These are phyloP conservation scores for Ardeotis arabs DNA, from an alignment of 2,113 vertebrate species.

Conservation along the genomic window DNA sequence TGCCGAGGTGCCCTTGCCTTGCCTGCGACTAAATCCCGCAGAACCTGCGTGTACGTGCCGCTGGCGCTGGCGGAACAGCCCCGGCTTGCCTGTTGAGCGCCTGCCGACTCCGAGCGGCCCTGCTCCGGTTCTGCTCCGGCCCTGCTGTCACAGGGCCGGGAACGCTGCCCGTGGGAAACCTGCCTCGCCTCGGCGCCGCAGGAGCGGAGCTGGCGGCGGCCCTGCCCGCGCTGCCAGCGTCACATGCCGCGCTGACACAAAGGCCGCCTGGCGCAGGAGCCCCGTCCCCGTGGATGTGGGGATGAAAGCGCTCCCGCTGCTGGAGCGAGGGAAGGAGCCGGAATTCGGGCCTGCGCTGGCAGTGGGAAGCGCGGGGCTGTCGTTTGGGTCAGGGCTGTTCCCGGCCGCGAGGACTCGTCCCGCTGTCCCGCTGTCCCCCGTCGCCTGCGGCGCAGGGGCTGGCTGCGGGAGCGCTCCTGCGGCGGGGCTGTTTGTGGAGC, in stretches of 20 bases:
- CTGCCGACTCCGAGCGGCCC: neutral
- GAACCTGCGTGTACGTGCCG: accelerated
- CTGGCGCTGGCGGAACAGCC: accelerated
- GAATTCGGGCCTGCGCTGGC: neutral
- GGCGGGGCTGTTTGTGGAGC: neutral
- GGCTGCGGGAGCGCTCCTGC: neutral
- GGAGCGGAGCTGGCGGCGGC: neutral
- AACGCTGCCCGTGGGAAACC: conserved; percentile 40
- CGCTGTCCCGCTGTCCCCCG: accelerated
- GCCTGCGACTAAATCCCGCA: accelerated
- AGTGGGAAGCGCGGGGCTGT: accelerated
- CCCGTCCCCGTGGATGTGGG: neutral
- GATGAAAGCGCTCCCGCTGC: neutral
- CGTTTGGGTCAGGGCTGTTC: neutral
- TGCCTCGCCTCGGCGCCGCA: neutral
- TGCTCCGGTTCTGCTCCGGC: neutral
- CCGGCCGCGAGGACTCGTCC: neutral
- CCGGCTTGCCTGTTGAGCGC: neutral
- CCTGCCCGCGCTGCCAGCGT: neutral
- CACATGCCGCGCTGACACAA: neutral
- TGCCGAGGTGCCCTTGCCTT: neutral
- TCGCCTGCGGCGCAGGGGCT: neutral
- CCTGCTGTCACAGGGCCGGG: neutral
- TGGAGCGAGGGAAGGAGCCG: neutral
- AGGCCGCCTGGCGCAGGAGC: neutral